phyloP scores from a whole-genome alignment of 2,797 vertebrate species.

The Gymnoscopelus microlampas region DNA sequence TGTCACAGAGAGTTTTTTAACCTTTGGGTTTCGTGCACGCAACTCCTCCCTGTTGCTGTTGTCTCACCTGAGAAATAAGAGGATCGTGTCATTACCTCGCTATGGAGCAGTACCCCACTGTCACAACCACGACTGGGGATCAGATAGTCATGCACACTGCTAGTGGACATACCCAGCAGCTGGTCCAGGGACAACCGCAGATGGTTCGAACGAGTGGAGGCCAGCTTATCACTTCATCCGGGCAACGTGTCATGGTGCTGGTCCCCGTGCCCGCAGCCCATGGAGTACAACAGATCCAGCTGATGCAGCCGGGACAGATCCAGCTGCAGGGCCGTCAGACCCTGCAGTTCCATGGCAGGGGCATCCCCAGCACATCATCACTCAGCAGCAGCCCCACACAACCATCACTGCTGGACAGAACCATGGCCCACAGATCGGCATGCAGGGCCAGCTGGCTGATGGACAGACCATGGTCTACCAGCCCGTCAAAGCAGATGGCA shows the following conservation, averaged over 20 bases:
- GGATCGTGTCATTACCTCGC: slow-evolving; percentile 40
- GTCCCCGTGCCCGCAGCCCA: too few relatives aligned
- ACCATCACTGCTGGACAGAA: slow-evolving; percentile 97
- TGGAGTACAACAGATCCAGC: slow-evolving; percentile 98
- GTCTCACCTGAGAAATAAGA: slow-evolving; percentile 1
- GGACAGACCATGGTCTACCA: slow-evolving; percentile 99
- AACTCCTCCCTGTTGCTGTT: too few relatives aligned
- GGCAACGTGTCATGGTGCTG: slow-evolving; percentile 99
- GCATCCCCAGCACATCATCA: slow-evolving; percentile 98
- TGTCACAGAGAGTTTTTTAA: too few relatives aligned
- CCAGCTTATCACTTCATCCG: slow-evolving; percentile 97
- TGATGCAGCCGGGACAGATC: slow-evolving; percentile 97
- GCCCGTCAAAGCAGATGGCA: slow-evolving; percentile 97
- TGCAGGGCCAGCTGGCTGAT: slow-evolving; percentile 97
- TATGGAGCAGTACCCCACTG: slow-evolving; percentile 96
- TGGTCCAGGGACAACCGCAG: slow-evolving; percentile 97
- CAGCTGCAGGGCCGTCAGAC: slow-evolving; percentile 97
- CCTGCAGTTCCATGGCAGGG: slow-evolving; percentile 97
- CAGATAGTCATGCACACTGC: slow-evolving; percentile 95
- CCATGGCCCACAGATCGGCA: slow-evolving; percentile 96
- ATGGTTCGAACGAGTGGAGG: slow-evolving; percentile 99
- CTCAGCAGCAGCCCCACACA: slow-evolving; percentile 95
- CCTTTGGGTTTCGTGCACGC: too few relatives aligned
- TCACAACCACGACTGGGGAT: slow-evolving; percentile 88
- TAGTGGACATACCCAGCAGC: slow-evolving; percentile 93